A percentile compares a stretch with the other conserved stretches of the same genome.
Evolutionary conservation across 2,888 invertebrate species (phyloP).

Genomic region (Oscheius sp.): DNA sequence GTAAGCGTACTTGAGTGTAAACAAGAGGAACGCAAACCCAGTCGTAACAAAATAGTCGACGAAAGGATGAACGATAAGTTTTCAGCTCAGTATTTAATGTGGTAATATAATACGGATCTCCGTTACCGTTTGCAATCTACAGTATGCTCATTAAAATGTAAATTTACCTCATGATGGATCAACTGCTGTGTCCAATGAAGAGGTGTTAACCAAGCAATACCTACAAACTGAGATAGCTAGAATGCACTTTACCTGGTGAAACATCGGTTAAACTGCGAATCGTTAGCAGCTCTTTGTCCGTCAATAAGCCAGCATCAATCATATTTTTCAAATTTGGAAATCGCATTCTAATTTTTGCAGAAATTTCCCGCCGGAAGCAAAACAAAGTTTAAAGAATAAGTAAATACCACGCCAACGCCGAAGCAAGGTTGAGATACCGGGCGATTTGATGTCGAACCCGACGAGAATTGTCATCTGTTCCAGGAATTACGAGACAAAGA

Average conservation of each 20-base stretch:
- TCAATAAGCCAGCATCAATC: conserved; percentile 72
- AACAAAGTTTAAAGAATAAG: background rate
- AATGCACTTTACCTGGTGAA: too few species aligned
- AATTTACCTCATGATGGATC: conserved; percentile 31
- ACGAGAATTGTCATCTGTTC: conserved; percentile 32
- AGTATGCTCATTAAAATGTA: background rate
- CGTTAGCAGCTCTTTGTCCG: conserved; percentile 61
- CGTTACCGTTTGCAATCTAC: conserved; percentile 34
- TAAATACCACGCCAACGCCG: conserved; percentile 51
- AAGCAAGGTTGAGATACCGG: conserved; percentile 57
- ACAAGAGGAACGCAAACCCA: conserved; percentile 62
- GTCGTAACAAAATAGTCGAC: conserved; percentile 55
- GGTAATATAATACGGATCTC: conserved; percentile 34
- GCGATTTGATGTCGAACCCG: conserved; percentile 54
- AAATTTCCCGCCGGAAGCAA: conserved; percentile 56
- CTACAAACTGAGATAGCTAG: too few species aligned
- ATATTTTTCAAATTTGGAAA: conserved; percentile 72
- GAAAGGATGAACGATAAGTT: conserved; percentile 42
- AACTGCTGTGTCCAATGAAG: conserved; percentile 61
- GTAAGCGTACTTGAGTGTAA: conserved; percentile 55
- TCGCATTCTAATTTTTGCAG: conserved; percentile 52
- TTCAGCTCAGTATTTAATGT: conserved; percentile 44
- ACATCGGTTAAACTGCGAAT: conserved; percentile 49
- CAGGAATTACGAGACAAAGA: conserved; percentile 48
- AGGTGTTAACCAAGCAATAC: conserved; percentile 60